Conservation (phyloP, 2,113 vertebrate species). For the Muscicapa adusta region DNA sequence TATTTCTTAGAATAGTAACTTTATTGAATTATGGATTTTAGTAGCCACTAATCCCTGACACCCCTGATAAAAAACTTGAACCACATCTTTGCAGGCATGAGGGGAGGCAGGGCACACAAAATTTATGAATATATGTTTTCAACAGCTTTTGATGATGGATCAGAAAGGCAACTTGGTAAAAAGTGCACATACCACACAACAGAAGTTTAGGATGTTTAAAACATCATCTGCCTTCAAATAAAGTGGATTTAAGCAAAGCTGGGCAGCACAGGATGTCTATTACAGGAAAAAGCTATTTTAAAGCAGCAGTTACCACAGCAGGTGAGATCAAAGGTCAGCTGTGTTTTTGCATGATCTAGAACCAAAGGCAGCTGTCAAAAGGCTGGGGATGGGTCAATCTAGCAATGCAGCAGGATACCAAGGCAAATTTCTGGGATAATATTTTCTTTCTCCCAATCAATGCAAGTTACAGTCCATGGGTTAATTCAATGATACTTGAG, state of each 20-base stretch:
- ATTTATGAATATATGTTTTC: neutral
- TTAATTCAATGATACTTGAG: neutral
- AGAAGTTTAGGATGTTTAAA: neutral
- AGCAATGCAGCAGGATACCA: neutral
- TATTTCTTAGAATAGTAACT: neutral
- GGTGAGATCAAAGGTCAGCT: neutral
- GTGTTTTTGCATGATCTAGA: neutral
- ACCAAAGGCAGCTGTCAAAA: neutral
- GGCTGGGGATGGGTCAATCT: neutral
- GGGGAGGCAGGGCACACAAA: neutral
- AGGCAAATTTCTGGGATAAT: neutral
- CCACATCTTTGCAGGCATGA: neutral
- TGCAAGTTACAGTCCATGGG: neutral
- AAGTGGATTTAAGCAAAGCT: neutral
- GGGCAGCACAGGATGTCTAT: neutral
- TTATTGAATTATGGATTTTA: neutral
- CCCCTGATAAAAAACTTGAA: neutral
- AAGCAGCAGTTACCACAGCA: neutral
- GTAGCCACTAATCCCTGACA: neutral
- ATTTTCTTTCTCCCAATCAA: neutral
- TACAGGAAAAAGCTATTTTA: neutral
- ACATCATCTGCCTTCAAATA: neutral
- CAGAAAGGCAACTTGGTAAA: neutral
- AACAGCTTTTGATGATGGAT: neutral
- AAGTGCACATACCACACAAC: neutral